Evolutionary conservation across 1,140 invertebrate genomes (phyloP).

Genomic region (Hypothenemus hampei): DNA sequence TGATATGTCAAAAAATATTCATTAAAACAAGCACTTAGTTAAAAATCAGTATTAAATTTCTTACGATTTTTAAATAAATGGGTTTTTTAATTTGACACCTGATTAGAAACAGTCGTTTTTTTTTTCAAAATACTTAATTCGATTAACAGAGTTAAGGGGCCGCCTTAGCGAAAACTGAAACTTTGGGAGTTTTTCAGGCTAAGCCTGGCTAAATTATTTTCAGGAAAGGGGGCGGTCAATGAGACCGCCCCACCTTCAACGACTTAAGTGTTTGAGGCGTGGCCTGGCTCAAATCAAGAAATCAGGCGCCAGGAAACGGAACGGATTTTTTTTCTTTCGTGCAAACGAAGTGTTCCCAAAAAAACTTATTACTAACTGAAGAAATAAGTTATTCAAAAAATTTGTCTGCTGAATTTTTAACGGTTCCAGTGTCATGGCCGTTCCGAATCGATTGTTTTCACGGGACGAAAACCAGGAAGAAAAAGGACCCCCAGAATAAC

Average conservation of each 20-base stretch:
- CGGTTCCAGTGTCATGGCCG: slow-evolving; percentile 18
- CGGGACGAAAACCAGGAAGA: slow-evolving; percentile 23
- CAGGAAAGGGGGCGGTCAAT: slow-evolving; percentile 10
- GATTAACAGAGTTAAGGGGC: slow-evolving; percentile 9
- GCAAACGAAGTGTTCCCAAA: too few relatives aligned
- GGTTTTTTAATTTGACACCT: too few relatives aligned
- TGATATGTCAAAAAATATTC: too few relatives aligned
- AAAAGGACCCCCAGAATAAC: slow-evolving; percentile 13
- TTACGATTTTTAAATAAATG: too few relatives aligned
- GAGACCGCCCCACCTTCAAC: slow-evolving; percentile 5
- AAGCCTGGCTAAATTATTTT: slow-evolving; percentile 11
- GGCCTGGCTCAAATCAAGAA: slow-evolving; percentile 4
- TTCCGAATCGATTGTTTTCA: slow-evolving; percentile 25
- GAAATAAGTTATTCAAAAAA: slow-evolving; percentile 7
- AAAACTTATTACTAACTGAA: too few relatives aligned
- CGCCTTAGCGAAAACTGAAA: slow-evolving; percentile 17
- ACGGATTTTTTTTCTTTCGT: too few relatives aligned
- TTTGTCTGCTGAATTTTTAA: slow-evolving; percentile 21
- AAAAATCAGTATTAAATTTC: too few relatives aligned
- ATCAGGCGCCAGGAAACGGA: background rate
- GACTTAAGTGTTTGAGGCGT: slow-evolving; percentile 13
- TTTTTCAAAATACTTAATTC: slow-evolving; percentile 11
- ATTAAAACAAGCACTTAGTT: too few relatives aligned
- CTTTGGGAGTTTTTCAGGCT: slow-evolving; percentile 6
- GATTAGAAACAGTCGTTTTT: too few relatives aligned